These are phyloP conservation scores for Coptodon bakossiorum DNA, from an alignment of 2,113 vertebrate species.

Conservation along the genomic window DNA sequence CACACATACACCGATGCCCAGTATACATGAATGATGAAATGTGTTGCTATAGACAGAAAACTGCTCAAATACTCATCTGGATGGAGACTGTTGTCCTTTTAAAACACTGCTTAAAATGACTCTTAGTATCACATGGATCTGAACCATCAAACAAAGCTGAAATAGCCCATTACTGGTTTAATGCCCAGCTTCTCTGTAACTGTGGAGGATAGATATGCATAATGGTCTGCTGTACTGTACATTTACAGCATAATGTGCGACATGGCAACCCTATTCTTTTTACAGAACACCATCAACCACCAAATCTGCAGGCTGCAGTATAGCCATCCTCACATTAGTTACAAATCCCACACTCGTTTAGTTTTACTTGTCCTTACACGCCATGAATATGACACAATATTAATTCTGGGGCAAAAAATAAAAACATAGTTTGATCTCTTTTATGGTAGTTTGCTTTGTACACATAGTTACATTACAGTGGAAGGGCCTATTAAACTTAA, in stretches of 20 bases:
- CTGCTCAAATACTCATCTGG: not conserved
- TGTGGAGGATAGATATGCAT: not conserved
- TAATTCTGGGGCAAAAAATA: not conserved
- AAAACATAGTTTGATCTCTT: not conserved
- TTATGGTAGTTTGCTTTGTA: not conserved
- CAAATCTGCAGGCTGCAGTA: not conserved
- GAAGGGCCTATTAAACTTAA: not conserved
- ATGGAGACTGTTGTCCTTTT: not conserved
- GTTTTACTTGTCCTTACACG: accelerated
- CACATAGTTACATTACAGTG: not conserved
- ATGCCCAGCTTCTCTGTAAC: not conserved
- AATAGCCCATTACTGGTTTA: not conserved
- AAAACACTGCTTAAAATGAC: not conserved
- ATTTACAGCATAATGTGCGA: not conserved
- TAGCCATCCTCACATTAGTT: not conserved
- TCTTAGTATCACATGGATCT: not conserved
- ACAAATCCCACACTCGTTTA: not conserved
- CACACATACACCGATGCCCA: not conserved
- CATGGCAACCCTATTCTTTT: not conserved
- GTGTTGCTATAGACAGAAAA: not conserved
- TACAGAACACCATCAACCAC: not conserved
- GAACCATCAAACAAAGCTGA: not conserved
- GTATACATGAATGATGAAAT: not conserved
- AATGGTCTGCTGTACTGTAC: not conserved
- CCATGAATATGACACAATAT: not conserved